phyloP scores from a whole-genome alignment of 1,140 invertebrate species.

The Leucophenga varia region DNA sequence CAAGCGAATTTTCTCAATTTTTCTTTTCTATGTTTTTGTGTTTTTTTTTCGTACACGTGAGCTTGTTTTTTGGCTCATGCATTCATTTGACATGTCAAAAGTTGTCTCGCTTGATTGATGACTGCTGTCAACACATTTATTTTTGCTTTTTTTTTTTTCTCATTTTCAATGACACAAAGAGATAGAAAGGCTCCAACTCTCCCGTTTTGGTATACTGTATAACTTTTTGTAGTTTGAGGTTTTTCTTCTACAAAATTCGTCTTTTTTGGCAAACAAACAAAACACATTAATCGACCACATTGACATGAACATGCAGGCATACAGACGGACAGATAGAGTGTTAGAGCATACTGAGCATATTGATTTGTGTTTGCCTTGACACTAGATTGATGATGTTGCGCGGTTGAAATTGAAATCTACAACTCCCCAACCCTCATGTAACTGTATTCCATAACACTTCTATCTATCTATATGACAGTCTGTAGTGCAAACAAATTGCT shows the following conservation, averaged over 20 bases:
- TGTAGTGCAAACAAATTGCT: slow-evolving; percentile 51
- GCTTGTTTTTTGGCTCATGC: slow-evolving; percentile 19
- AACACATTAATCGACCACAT: not conserved
- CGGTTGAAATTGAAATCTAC: too few species aligned
- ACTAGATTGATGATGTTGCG: slow-evolving; percentile 51
- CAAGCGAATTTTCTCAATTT: slow-evolving; percentile 13
- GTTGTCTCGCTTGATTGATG: slow-evolving; percentile 53
- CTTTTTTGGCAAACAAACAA: slow-evolving; percentile 21
- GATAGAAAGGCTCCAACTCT: slow-evolving; percentile 36
- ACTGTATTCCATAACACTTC: too few species aligned
- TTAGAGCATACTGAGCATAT: too few species aligned
- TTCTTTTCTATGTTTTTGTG: slow-evolving; percentile 8
- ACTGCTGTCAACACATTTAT: slow-evolving; percentile 51
- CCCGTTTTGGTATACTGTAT: too few species aligned
- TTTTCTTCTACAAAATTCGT: not conserved
- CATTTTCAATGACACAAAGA: too few species aligned
- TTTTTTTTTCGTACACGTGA: slow-evolving; percentile 13
- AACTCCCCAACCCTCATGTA: too few species aligned
- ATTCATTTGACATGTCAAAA: slow-evolving; percentile 53
- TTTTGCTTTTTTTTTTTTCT: slow-evolving; percentile 35
- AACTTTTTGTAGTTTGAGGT: too few species aligned
- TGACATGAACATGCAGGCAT: too few species aligned
- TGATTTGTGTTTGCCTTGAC: slow-evolving; percentile 49
- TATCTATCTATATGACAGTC: too few species aligned
- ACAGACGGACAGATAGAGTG: too few species aligned